Conservation (phyloP, 1,140 invertebrate genomes). For the Cydia pomonella region DNA sequence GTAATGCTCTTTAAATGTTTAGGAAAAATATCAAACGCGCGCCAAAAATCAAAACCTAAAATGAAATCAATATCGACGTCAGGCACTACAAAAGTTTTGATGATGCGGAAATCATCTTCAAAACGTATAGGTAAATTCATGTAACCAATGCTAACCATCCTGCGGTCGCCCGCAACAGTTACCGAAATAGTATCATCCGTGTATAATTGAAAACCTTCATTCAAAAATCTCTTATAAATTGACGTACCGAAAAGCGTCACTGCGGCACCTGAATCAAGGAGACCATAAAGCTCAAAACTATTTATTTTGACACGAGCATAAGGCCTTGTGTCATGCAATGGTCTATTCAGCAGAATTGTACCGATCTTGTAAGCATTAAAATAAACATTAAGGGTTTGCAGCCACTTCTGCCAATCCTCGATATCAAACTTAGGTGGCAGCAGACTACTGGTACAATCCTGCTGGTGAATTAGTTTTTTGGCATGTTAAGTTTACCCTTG, state of each 20-base stretch:
- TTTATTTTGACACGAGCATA: slow-evolving; percentile 34
- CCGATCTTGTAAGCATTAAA: slow-evolving; percentile 26
- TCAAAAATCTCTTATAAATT: slow-evolving; percentile 20
- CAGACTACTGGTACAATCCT: not conserved
- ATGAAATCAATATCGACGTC: slow-evolving; percentile 31
- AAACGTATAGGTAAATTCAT: slow-evolving; percentile 38
- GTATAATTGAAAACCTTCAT: not conserved
- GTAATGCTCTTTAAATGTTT: slow-evolving; percentile 16
- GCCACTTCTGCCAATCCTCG: slow-evolving; percentile 37
- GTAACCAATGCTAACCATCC: slow-evolving; percentile 35
- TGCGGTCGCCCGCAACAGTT: slow-evolving; percentile 37
- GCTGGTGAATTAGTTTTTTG: slow-evolving; percentile 47
- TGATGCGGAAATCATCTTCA: slow-evolving; percentile 34
- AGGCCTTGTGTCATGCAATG: slow-evolving; percentile 27
- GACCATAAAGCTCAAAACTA: slow-evolving; percentile 17
- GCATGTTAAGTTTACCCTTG: not conserved
- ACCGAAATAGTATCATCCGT: slow-evolving; percentile 33
- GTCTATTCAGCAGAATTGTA: slow-evolving; percentile 38
- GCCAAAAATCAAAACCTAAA: slow-evolving; percentile 40
- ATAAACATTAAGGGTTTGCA: slow-evolving; percentile 30
- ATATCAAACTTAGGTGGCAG: slow-evolving; percentile 1
- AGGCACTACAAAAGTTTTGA: slow-evolving; percentile 39
- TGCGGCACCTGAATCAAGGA: slow-evolving; percentile 39
- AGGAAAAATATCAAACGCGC: slow-evolving; percentile 34
- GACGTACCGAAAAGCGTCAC: slow-evolving; percentile 37